Evolutionary conservation across 2,888 invertebrate species (phyloP).

Genomic region (Anarsia innoxiella): DNA sequence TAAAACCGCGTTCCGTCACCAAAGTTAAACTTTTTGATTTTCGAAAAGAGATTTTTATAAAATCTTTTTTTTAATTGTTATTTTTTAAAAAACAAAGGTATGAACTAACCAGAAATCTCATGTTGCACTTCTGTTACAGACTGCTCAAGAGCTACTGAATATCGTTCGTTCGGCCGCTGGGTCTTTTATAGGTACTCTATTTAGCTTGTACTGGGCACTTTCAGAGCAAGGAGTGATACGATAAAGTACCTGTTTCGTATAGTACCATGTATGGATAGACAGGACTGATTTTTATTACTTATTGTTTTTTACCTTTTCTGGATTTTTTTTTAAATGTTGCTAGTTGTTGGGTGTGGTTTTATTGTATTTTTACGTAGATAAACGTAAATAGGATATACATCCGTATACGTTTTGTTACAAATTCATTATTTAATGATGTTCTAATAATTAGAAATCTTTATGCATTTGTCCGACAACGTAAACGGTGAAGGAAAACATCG

Average conservation of each 20-base stretch:
- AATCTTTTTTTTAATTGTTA: background rate
- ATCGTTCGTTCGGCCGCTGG: conserved; percentile 31
- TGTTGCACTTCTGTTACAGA: conserved; percentile 69
- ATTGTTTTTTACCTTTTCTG: no score
- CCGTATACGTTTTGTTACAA: no score
- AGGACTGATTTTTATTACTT: no score
- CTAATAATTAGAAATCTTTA: no score
- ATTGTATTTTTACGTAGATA: no score
- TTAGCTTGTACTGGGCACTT: conserved; percentile 47
- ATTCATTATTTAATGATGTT: no score
- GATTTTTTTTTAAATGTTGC: conserved; percentile 8
- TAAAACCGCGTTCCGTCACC: conserved; percentile 12
- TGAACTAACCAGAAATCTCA: conserved; percentile 67
- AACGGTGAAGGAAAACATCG: no score
- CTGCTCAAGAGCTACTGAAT: conserved; percentile 73
- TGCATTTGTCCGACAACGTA: no score
- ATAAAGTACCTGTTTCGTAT: conserved; percentile 13
- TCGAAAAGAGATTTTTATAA: background rate
- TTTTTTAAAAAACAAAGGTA: conserved; percentile 8
- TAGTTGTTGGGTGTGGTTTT: background rate
- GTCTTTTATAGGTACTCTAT: conserved; percentile 56
- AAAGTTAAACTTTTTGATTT: conserved; percentile 2
- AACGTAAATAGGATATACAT: no score
- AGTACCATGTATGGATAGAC: conserved; percentile 18
- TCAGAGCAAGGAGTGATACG: conserved; percentile 29